phyloP scores from a whole-genome alignment of 64 coral and sea anemone species.

The Dendronephthya gigantea region DNA sequence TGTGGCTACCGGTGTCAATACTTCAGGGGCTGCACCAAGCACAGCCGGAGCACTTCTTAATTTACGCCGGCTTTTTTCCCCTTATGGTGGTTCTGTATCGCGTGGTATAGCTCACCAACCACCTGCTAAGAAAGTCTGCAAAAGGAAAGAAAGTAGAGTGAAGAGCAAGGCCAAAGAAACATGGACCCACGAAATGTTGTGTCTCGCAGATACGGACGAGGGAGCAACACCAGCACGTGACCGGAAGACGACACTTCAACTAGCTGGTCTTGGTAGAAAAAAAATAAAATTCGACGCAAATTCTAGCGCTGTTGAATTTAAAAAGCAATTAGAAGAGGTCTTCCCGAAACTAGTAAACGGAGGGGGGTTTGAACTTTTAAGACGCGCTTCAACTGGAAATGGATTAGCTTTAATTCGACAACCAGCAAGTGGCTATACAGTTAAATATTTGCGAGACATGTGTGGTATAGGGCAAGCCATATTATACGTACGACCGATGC shows the following conservation, averaged over 20 bases:
- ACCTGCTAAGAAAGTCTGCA: not conserved
- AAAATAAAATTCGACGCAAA: not conserved
- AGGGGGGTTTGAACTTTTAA: not conserved
- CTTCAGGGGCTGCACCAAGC: too few relatives aligned
- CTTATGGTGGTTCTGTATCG: not conserved
- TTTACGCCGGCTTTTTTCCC: conserved; percentile 30
- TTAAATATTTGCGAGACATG: not conserved
- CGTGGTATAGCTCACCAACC: not conserved
- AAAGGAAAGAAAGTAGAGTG: not conserved
- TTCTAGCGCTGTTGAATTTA: not conserved
- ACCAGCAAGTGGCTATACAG: not conserved
- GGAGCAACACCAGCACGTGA: not conserved
- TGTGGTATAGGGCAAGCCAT: not conserved
- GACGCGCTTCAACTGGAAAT: not conserved
- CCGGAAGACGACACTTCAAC: not conserved
- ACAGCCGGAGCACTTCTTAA: conserved; percentile 1
- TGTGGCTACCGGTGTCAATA: too few relatives aligned
- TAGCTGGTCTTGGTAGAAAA: not conserved
- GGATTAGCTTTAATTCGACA: not conserved
- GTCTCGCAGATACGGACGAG: not conserved
- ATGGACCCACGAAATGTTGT: not conserved
- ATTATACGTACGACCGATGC: not conserved
- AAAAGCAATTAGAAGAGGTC: not conserved
- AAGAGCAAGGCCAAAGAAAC: not conserved
- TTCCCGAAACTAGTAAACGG: not conserved